Base-by-base conservation (phyloP, 2,113 vertebrate species). In the Pseudolaguvia tuberculata region DNA sequence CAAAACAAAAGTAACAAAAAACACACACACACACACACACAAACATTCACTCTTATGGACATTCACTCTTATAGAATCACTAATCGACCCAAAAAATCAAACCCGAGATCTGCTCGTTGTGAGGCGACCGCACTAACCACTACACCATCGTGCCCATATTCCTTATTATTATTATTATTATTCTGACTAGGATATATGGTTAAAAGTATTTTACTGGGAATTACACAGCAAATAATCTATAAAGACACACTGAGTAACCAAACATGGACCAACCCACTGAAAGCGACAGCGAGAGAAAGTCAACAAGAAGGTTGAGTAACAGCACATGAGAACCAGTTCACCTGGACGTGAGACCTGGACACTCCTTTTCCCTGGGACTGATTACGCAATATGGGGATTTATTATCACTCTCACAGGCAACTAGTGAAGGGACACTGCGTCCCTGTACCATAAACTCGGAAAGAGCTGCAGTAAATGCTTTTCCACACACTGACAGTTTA, bases 241-340 rank as follows among this genome's bases (percentile, higher is more conserved):
- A 6, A 70, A 29, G 51, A 17, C 42, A 6, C 23, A 23, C 1
- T 21, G 29, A 5, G 23, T 21, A 42, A 15, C 18, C 14, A 39
- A 29, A 55, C 31, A 61, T 10, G 0, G 15, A 31, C 31, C n/a
- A 31, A 50, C 50, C 29, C 9, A 66, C 9, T 29, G 72, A 55
- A 65, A 65, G 14, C 23, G 10, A 12, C 11, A 20, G 27, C 48
- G 57, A 48, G 27, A 27, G 63, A 78, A 78, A 78, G 75, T 77
- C 63, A 77, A 71, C 75, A 66, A 75, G 39, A 70, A 31, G 21
- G 39, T 27, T 65, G n/a, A 73, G 52, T 35, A 21, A 50, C 8
- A 70, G 74, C 74, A 67, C 70, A 58, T 72, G 66, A 75, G 53
- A 77, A 27, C 17, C 0, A 13, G 47, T 72, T 82, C 71, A 82